Evolutionary conservation across 2,888 invertebrate species (phyloP), one percentile per base, ranked within the genome.

Genomic region (Pristionchus maxplancki): DNA sequence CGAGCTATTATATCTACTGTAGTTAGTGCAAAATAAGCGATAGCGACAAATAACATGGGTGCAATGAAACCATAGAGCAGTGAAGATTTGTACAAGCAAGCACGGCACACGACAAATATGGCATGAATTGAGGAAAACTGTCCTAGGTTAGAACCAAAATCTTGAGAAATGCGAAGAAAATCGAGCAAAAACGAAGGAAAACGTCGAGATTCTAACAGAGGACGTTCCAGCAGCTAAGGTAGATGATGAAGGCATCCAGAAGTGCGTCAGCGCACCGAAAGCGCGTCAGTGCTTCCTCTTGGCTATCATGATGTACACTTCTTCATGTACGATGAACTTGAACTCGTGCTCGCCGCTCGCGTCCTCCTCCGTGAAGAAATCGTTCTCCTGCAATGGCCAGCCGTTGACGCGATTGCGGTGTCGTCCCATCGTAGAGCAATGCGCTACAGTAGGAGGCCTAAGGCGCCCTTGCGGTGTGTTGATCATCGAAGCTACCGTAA

Each of bases 231-330:
- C 71, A 74, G 71, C 71, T 74, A 74, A 20, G n/a, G 71, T 15
- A 34, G 71, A 71, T 5, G 64, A 15, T 28, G 71, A 37, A 28
- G 71, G 4, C 28, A 31, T 28, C 64, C 17, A 13, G 48, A 50
- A 28, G 81, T 48, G 40, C 50, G 50, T 50, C 48, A 50, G 44
- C n/a, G 34, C 58, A 58, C 31, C 11, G 11, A 11, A 0, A 17
- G 44, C n/a, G 48, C n/a, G 44, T 71, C 78, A 87, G 6, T 48
- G 15, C 78, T 58, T 88, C 86, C 94, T 94, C 88, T 93, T 93
- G n/a, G 94, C 92, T 17, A 93, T 89, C 34, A 94, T 74, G 4
- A 94, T 78, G 89, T 94, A 94, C 71, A 94, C 92, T 13, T 94
- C 94, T 37, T 93, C 93, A 78, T 92, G 92, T 28, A 90, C 91